Conservation (phyloP, 2,113 vertebrate genomes). For the Chloropsis cyanopogon region DNA sequence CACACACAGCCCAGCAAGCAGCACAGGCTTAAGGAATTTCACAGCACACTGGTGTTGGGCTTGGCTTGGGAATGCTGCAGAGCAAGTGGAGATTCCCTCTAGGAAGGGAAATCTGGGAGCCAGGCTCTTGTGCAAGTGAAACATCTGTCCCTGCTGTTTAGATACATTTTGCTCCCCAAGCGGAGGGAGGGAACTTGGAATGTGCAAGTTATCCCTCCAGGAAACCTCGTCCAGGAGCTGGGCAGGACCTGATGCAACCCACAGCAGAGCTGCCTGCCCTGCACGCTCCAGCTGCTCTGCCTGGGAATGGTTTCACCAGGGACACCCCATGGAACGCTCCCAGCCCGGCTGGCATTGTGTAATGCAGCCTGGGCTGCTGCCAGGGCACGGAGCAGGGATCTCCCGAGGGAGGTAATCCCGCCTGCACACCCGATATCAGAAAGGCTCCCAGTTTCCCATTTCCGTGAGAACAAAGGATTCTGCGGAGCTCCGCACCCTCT, state of each 20-base stretch:
- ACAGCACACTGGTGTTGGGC: not conserved
- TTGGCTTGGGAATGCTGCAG: not conserved
- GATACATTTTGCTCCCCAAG: not conserved
- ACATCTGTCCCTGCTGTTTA: not conserved
- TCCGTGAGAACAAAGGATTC: not conserved
- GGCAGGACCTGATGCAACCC: rapidly evolving
- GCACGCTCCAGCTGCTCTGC: not conserved
- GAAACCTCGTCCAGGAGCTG: not conserved
- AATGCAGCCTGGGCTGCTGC: not conserved
- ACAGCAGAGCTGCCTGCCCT: not conserved
- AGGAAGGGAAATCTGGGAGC: not conserved
- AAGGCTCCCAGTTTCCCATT: not conserved
- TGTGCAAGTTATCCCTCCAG: not conserved
- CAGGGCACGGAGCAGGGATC: not conserved
- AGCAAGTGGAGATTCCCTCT: not conserved
- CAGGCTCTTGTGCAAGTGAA: not conserved
- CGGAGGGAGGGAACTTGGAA: not conserved
- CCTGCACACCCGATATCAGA: rapidly evolving
- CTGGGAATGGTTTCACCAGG: too few relatives aligned
- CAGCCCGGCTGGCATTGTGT: not conserved
- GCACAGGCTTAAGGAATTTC: rapidly evolving
- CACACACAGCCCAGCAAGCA: not conserved
- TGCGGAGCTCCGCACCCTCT: conserved; percentile 20
- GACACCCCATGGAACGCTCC: rapidly evolving
- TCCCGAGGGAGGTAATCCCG: not conserved